phyloP scores from a whole-genome alignment of 1,140 invertebrate genomes.

The Bactericera cockerelli region DNA sequence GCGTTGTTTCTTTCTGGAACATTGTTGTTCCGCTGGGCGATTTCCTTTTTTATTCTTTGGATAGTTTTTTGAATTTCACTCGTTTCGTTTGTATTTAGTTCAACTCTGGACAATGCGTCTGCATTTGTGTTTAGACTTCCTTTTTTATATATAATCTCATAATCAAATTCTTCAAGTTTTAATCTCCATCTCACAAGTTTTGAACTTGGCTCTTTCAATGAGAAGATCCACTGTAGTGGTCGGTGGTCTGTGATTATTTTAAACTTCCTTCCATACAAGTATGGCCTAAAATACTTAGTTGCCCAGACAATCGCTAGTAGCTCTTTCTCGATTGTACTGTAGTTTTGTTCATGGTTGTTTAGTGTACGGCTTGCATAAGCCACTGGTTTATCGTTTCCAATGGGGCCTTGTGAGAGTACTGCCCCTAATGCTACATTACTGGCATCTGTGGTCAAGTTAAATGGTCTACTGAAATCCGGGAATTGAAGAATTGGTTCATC shows the following conservation, averaged over 20 bases:
- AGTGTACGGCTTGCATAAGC: slow-evolving; percentile 24
- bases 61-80: too few species aligned
- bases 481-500: slow-evolving; percentile 22
- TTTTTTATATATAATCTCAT: slow-evolving; percentile 17
- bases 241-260: slow-evolving; percentile 30
- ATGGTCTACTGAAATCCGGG: slow-evolving; percentile 20
- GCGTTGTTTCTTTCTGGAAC: too few species aligned
- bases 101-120: slow-evolving; percentile 12
- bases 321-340: slow-evolving; percentile 24
- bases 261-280: slow-evolving; percentile 28
- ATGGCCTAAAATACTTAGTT: slow-evolving; percentile 27
- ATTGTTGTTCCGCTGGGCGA: too few species aligned
- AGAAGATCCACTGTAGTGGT: slow-evolving; percentile 27
- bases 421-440: slow-evolving; percentile 17
- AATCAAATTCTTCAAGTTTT: slow-evolving; percentile 14
- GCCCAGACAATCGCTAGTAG: slow-evolving; percentile 26
- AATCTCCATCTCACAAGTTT: slow-evolving; percentile 17
- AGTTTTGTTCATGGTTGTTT: slow-evolving; percentile 21
- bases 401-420: slow-evolving; percentile 22
- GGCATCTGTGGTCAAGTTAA: slow-evolving; percentile 22
- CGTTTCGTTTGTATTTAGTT: slow-evolving; percentile 16
- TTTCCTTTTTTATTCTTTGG: too few species aligned
- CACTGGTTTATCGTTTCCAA: slow-evolving; percentile 18
- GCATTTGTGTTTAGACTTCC: slow-evolving; percentile 23
- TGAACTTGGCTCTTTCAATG: slow-evolving; percentile 24